Evolutionary conservation across 2,113 vertebrate species (phyloP), one percentile per base, ranked within the genome.

Genomic region (Pterocles orientalis): DNA sequence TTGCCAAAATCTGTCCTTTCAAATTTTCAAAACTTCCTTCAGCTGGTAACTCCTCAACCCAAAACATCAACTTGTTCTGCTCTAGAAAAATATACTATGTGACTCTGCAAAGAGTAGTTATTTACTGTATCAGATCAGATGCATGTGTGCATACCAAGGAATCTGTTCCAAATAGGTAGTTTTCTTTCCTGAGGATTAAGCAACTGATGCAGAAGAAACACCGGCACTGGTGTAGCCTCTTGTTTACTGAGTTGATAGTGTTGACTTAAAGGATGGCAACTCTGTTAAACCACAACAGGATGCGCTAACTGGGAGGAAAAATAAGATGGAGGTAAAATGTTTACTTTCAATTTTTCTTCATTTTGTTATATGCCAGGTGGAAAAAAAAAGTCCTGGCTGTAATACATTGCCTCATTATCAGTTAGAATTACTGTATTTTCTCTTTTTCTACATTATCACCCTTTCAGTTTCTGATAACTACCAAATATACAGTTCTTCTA

Each of bases 391-490:
- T 41, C 71, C 86, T 48, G 65, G 14, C 77, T 92, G 20, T 54
- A 95, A 75, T 33, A 71, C 91, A 88, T 5, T 18, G 43, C 56
- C 54, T 81, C 69, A 90, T 95, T 89, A 84, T 72, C 45, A 69
- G 83, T 76, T 76, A 75, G 57, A 90, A 92, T 88, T 84, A 86
- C 53, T 90, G 34, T 48, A 72, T 86, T 82, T 66, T 83, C 69
- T 82, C 82, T 88, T 93, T 82, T 90, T 96, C 61, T 88, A 50
- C 31, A 60, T 91, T 64, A 87, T 71, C 3, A 1, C 41, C 26
- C 57, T 86, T 93, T 95, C 77, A 39, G 43, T 89, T 94, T 95
- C 85, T 96, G 64, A 70, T 96, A 90, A 69, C 51, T 79, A 76
- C 57, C 53, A 82, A 75, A 92, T 84, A 73, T 0, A 78, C 26